These are phyloP conservation scores for Entomobrya multifasciata DNA, from an alignment of 2,888 invertebrate genomes.

Conservation along the genomic window DNA sequence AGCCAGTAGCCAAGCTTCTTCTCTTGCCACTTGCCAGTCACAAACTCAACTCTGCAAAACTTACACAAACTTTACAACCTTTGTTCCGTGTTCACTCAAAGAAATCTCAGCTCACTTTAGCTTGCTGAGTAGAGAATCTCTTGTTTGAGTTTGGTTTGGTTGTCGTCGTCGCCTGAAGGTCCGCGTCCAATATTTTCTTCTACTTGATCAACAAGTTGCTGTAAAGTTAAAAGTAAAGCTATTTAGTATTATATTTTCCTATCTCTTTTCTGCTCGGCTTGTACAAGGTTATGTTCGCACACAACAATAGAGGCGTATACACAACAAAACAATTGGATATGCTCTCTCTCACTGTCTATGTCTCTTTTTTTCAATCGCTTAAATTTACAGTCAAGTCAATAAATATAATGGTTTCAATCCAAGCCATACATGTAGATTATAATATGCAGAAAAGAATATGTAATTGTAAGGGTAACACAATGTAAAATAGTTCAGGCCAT, in stretches of 20 bases:
- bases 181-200: conserved; percentile 20
- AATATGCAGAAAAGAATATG: neutral
- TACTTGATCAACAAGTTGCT: conserved; percentile 33
- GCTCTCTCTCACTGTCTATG: conserved; percentile 21
- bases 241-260: no score
- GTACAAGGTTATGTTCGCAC: conserved; percentile 54
- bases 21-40: no score
- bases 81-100: conserved; percentile 15
- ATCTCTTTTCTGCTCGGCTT: no score
- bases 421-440: neutral
- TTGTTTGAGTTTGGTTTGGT: neutral
- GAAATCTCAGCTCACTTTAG: neutral
- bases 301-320: neutral
- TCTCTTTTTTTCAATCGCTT: neutral
- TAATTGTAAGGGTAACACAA: neutral
- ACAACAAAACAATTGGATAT: conserved; percentile 14
- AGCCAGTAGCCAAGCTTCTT: no score
- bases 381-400: no score
- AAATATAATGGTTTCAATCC: conserved; percentile 25
- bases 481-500: no score
- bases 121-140: no score
- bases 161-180: conserved; percentile 26
- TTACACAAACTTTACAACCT: neutral
- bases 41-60: no score
- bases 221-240: no score